Conservation (phyloP, 2,113 vertebrate species). For the Alethe diademata region DNA sequence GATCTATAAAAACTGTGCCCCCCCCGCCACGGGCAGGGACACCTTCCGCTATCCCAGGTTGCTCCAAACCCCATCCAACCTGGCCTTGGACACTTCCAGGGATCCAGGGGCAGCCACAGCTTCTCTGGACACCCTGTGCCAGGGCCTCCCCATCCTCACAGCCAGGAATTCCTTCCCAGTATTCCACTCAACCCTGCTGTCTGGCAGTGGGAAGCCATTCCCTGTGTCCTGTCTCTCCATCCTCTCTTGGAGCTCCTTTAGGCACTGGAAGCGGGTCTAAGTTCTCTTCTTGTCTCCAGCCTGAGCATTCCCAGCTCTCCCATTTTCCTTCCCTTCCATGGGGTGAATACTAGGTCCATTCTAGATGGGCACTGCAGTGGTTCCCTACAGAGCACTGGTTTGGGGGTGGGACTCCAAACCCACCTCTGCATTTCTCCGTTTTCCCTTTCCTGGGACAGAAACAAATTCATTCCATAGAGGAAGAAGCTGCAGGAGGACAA, state of each 20-base stretch:
- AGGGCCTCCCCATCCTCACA: accelerated
- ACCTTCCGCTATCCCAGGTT: accelerated
- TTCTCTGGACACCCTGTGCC: background rate
- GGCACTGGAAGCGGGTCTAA: background rate
- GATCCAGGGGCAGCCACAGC: background rate
- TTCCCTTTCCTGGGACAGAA: background rate
- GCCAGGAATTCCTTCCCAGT: background rate
- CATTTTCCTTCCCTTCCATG: background rate
- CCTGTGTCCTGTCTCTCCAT: background rate
- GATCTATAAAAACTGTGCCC: background rate
- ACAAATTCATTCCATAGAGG: background rate
- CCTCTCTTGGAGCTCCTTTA: background rate
- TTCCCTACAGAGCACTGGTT: background rate
- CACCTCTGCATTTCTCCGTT: background rate
- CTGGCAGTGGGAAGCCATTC: background rate
- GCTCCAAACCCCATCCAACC: accelerated
- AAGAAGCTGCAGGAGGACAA: background rate
- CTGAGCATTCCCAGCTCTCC: background rate
- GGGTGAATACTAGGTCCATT: background rate
- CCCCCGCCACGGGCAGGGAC: background rate
- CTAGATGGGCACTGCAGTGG: background rate
- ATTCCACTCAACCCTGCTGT: background rate
- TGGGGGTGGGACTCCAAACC: background rate
- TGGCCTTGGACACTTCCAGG: background rate
- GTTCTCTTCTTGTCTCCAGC: background rate